Percentiles rank a stretch among this genome's conserved stretches.
These are phyloP conservation scores for Trachelus tabidus DNA, from an alignment of 2,888 invertebrate species.

Conservation along the genomic window DNA sequence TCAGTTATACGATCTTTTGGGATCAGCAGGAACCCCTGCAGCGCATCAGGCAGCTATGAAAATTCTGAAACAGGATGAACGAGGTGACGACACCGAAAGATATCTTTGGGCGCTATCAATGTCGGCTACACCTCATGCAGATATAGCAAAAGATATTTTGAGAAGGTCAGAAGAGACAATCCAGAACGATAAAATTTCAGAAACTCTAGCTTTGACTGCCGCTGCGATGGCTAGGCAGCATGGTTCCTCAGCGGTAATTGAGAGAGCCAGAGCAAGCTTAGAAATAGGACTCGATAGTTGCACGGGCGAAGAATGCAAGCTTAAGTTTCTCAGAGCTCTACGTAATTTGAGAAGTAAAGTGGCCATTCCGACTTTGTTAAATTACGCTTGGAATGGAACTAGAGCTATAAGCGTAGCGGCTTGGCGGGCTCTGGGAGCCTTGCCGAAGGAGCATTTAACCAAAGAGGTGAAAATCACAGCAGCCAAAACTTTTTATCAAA, in stretches of 20 bases:
- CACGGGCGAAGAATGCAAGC: slow-evolving; percentile 70
- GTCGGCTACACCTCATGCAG: slow-evolving; percentile 72
- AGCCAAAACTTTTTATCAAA: slow-evolving; percentile 72
- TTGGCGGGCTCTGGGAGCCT: slow-evolving; percentile 74
- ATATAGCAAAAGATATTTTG: slow-evolving; percentile 68
- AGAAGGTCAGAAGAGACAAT: slow-evolving; percentile 66
- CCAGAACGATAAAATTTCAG: slow-evolving; percentile 72
- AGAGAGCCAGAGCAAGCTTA: slow-evolving; percentile 54
- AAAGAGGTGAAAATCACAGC: slow-evolving; percentile 66
- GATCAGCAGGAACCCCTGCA: slow-evolving; percentile 76
- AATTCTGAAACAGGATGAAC: slow-evolving; percentile 69
- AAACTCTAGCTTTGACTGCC: slow-evolving; percentile 76
- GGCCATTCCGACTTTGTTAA: slow-evolving; percentile 72
- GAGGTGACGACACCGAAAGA: slow-evolving; percentile 74
- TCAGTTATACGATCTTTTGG: slow-evolving; percentile 78
- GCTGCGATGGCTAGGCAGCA: slow-evolving; percentile 71
- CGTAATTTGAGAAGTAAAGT: slow-evolving; percentile 75
- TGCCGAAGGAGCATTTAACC: slow-evolving; percentile 63
- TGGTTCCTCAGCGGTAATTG: slow-evolving; percentile 40
- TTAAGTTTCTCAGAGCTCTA: slow-evolving; percentile 74
- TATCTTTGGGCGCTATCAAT: slow-evolving; percentile 81
- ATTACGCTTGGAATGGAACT: slow-evolving; percentile 67
- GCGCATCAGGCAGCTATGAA: slow-evolving; percentile 78
- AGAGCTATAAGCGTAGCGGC: slow-evolving; percentile 73
- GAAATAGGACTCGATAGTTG: slow-evolving; percentile 68